Conservation (phyloP, 2,888 invertebrate genomes). For the Monopis laevigella region DNA sequence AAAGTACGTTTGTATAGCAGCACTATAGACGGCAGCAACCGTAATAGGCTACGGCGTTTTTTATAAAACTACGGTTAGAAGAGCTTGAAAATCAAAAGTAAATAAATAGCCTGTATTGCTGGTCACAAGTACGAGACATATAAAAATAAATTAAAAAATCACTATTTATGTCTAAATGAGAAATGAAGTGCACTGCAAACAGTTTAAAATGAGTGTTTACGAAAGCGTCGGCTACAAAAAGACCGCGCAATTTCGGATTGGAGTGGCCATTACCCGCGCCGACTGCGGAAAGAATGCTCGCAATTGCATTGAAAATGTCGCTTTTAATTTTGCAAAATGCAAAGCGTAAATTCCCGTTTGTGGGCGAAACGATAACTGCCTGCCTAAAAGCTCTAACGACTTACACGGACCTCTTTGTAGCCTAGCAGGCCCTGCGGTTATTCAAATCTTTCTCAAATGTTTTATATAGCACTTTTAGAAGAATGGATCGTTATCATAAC, state of each 20-base stretch:
- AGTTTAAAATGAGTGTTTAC: conserved; percentile 47
- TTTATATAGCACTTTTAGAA: conserved; percentile 9
- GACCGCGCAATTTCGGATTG: conserved; percentile 49
- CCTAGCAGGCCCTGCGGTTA: conserved; percentile 3
- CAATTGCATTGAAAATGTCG: conserved; percentile 60
- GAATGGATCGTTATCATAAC: conserved; percentile 10
- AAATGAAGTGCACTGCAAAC: conserved; percentile 28
- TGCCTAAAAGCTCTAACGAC: conserved; percentile 53
- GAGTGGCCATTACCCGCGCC: conserved; percentile 60
- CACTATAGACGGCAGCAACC: no score
- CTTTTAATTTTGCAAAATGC: conserved; percentile 63
- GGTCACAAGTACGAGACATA: no score
- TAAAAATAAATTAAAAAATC: not conserved
- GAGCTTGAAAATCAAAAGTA: no score
- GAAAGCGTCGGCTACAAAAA: conserved; percentile 27
- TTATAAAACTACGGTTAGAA: no score
- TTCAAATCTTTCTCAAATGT: conserved; percentile 10
- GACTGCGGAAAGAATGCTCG: conserved; percentile 51
- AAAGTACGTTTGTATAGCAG: no score
- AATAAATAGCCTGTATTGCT: no score
- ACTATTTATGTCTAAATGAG: conserved; percentile 7
- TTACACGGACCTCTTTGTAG: conserved; percentile 7
- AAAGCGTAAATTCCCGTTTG: conserved; percentile 60
- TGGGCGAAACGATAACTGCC: conserved; percentile 48
- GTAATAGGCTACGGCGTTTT: no score